phyloP scores from a whole-genome alignment of 2,797 vertebrate species.

The Stomatorhinus walkeri region DNA sequence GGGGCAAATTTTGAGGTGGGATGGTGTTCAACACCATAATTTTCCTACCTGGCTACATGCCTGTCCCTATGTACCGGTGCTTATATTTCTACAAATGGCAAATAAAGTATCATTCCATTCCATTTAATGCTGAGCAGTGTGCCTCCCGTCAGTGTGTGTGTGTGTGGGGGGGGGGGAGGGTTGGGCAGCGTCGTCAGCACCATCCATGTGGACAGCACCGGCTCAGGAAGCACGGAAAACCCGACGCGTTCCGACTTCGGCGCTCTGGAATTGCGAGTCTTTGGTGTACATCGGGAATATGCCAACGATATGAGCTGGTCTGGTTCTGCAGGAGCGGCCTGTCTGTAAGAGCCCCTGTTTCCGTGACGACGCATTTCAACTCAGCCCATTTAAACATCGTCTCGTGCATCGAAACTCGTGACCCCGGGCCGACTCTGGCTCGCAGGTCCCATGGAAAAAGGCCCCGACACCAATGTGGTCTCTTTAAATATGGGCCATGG shows the following conservation, averaged over 20 bases:
- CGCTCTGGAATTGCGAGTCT: not conserved
- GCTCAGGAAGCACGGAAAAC: not conserved
- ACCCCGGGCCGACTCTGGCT: conserved; percentile 16
- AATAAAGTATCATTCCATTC: not conserved
- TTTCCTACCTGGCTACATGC: not conserved
- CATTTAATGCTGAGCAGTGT: not conserved
- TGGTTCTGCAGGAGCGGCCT: not conserved
- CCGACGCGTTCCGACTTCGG: not conserved
- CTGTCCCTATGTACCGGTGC: not conserved
- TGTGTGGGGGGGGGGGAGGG: not conserved
- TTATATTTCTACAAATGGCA: not conserved
- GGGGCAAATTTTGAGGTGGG: not conserved
- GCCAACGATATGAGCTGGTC: not conserved
- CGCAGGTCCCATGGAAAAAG: conserved; percentile 26
- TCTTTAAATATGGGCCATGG: not conserved
- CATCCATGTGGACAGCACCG: not conserved
- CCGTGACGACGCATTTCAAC: not conserved
- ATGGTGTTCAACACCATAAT: not conserved
- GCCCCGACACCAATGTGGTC: not conserved
- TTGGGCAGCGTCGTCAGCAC: not conserved
- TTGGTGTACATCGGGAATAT: not conserved
- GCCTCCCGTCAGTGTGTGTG: not conserved
- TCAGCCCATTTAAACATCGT: not conserved
- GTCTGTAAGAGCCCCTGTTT: not conserved
- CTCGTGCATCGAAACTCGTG: not conserved